Percentiles rank a stretch among this genome's conserved stretches.
Evolutionary conservation across 2,113 vertebrate genomes (phyloP).

Genomic region (Etheostoma cragini): DNA sequence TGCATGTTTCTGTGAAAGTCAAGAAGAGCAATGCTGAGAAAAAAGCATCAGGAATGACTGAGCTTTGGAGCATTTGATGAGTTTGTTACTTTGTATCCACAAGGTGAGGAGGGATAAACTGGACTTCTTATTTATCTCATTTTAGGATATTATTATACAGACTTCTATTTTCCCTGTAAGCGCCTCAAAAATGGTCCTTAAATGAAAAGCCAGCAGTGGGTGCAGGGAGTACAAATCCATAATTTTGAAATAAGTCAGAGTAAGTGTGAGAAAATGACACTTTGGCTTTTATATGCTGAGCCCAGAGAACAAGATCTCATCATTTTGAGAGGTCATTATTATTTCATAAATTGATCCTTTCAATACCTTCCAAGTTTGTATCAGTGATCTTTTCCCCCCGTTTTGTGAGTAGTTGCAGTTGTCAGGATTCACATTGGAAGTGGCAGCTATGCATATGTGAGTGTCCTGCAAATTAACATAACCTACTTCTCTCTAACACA

Average conservation of each 20-base stretch:
- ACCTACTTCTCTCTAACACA: background rate
- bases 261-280: conserved; percentile 62
- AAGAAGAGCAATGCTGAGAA: conserved; percentile 19
- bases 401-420: conserved; percentile 41
- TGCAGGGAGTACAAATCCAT: conserved; percentile 53
- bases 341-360: conserved; percentile 65
- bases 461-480: conserved; percentile 20
- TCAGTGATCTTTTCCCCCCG: conserved; percentile 45
- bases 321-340: conserved; percentile 63
- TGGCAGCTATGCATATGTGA: conserved; percentile 1
- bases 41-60: background rate
- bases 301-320: conserved; percentile 61
- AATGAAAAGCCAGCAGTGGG: conserved; percentile 35
- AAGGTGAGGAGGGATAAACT: conserved; percentile 28
- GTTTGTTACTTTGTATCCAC: conserved; percentile 30
- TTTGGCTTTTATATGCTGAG: conserved; percentile 54
- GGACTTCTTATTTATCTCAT: conserved; percentile 7
- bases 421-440: conserved; percentile 26
- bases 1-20: conserved; percentile 24
- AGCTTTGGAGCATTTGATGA: conserved; percentile 8
- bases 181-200: conserved; percentile 32
- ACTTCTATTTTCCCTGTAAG: conserved; percentile 39
- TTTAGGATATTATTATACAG: conserved; percentile 42
- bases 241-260: conserved; percentile 59
- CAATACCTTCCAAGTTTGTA: conserved; percentile 59